Percentiles rank a stretch among this genome's conserved stretches.
These are phyloP conservation scores for Petrolisthes manimaculis DNA, from an alignment of 2,888 invertebrate genomes.

Conservation along the genomic window DNA sequence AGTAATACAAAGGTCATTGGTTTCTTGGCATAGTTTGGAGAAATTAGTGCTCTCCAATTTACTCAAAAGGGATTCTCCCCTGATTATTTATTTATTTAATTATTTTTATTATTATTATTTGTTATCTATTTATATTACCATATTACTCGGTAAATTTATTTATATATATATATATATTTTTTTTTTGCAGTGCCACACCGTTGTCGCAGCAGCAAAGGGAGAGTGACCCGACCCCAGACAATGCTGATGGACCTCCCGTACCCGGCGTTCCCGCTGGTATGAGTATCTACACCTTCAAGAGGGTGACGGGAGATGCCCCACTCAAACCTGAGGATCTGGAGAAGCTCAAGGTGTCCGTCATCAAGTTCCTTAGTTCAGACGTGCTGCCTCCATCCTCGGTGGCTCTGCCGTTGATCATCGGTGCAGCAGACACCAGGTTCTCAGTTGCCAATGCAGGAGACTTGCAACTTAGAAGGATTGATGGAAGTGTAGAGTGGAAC, in stretches of 20 bases:
- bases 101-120: no score
- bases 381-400: conserved; percentile 82
- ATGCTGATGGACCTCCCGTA: conserved; percentile 56
- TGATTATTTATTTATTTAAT: no score
- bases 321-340: conserved; percentile 85
- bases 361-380: conserved; percentile 85
- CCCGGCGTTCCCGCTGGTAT: conserved; percentile 64
- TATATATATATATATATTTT: no score
- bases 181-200: conserved; percentile 45
- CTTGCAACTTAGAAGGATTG: conserved; percentile 82
- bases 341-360: conserved; percentile 83
- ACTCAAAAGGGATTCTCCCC: no score
- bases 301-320: conserved; percentile 79
- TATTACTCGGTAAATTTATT: no score
- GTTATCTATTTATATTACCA: no score
- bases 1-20: no score
- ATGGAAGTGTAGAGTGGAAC: conserved; percentile 78
- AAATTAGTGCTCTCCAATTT: no score
- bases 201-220: conserved; percentile 51
- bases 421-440: conserved; percentile 89
- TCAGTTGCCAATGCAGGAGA: conserved; percentile 90
- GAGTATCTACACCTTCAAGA: conserved; percentile 76
- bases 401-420: conserved; percentile 83
- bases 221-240: conserved; percentile 34
- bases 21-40: no score